A percentile compares a stretch with the other conserved stretches of the same genome.
These are phyloP conservation scores for Odontamblyopus lacepedii DNA, from an alignment of 2,797 vertebrate species.

Conservation along the genomic window DNA sequence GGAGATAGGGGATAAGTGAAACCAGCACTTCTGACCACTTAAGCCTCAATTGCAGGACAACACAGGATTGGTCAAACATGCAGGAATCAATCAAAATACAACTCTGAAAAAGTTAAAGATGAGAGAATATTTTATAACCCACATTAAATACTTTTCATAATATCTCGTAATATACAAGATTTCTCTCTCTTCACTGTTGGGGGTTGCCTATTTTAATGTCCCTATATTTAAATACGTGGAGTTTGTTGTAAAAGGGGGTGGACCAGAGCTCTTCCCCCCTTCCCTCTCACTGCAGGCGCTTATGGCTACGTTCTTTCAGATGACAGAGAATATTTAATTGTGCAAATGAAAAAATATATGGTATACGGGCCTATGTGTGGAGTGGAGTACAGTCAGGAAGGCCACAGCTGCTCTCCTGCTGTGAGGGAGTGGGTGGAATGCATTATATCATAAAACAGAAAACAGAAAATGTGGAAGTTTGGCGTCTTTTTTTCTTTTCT, in stretches of 20 bases:
- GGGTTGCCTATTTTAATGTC: constrained; percentile 58
- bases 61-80: too few species aligned
- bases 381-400: constrained; percentile 25
- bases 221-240: constrained; percentile 72
- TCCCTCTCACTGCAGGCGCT: constrained; percentile 60
- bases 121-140: too few species aligned
- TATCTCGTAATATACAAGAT: background rate
- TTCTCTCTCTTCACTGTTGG: constrained; percentile 37
- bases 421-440: constrained; percentile 46
- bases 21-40: too few species aligned
- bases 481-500: too few species aligned
- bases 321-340: constrained; percentile 78
- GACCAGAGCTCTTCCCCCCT: constrained; percentile 16
- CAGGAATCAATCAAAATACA: too few species aligned
- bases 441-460: constrained; percentile 42
- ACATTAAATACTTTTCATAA: too few species aligned
- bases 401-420: constrained; percentile 46
- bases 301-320: constrained; percentile 62
- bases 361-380: constrained; percentile 13
- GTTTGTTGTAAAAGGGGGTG: constrained; percentile 63
- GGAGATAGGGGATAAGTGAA: too few species aligned
- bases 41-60: too few species aligned
- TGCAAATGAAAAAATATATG: constrained; percentile 48
- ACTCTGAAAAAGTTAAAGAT: too few species aligned
- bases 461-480: constrained; percentile 34